A percentile compares a stretch with the other conserved stretches of the same genome.
phyloP scores from a whole-genome alignment of 2,113 vertebrate genomes.

The Alligator mississippiensis region DNA sequence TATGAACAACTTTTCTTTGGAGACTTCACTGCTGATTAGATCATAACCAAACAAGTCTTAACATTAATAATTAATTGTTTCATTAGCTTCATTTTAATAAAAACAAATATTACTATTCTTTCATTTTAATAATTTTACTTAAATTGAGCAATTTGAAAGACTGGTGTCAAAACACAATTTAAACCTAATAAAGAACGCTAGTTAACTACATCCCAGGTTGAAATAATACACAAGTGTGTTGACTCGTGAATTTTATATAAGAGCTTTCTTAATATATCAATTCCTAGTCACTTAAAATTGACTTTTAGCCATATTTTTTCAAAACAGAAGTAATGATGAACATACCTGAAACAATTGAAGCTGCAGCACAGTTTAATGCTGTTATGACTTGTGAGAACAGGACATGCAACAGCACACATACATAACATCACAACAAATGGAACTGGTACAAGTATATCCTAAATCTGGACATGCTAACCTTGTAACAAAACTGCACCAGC shows the following conservation, averaged over 20 bases:
- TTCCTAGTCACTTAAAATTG: neutral
- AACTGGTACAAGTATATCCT: neutral
- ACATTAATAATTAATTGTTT: neutral
- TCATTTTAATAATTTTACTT: neutral
- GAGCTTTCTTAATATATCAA: neutral
- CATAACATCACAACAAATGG: neutral
- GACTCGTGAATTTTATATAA: neutral
- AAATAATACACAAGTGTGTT: neutral
- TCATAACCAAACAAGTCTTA: neutral
- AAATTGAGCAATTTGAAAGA: neutral
- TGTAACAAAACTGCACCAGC: neutral
- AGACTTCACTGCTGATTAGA: neutral
- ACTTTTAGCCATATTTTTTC: neutral
- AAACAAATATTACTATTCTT: neutral
- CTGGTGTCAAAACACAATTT: neutral
- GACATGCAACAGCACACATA: neutral
- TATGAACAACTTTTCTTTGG: neutral
- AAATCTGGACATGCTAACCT: neutral
- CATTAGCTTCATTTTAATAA: neutral
- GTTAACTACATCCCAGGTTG: neutral
- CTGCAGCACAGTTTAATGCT: neutral
- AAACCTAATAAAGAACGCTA: neutral
- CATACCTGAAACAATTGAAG: neutral
- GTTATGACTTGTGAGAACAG: neutral
- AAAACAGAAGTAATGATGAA: neutral